Evolutionary conservation across 1,140 invertebrate genomes (phyloP), one percentile per base, ranked within the genome.

Genomic region (Drosophila tristis): DNA sequence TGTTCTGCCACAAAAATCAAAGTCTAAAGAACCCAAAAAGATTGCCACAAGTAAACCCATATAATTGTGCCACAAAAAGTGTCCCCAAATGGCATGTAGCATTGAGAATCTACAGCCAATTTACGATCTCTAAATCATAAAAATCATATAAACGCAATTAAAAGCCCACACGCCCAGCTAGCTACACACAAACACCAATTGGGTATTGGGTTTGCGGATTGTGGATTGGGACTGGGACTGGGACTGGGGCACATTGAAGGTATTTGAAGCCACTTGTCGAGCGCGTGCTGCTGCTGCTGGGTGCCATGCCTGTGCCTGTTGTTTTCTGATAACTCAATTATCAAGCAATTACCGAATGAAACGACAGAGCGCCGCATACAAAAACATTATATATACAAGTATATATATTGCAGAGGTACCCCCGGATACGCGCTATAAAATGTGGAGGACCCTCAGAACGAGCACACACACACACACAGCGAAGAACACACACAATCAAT

Each of bases 321-420:
- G 75, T 82, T 78, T 82, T 77, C 56, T 70, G 82, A 89, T 87
- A 87, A 79, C 79, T 84, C 43, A 87, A 87, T 87, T 89, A 87
- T 87, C 82, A 75, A 65, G 67, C 76, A 87, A 89, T 87, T 87
- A 89, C 66, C 60, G 55, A 74, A 80, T 87, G 78, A 87, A 80
- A 59, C 74, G 35, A 39, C 11, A 39, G 6, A 35, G 74, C 43
- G 51, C 62, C 72, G 68, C 56, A 76, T 64, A 47, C 60, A 76
- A 3, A 25, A 25, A 25, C 23, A 25, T 25, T 48, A 68, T 56
- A 26, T 29, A 29, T 15, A 13, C 16, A n/a, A n/a, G 8, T 20
- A 6, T 29, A 2, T 26, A n/a, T 16, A 3, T 26, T 20, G 3
- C n/a, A n/a, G 25, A 43, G 23, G 23, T 42, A 55, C 13, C 5